These are phyloP conservation scores for Cardinalis cardinalis DNA, from an alignment of 2,113 vertebrate genomes.

Conservation along the genomic window DNA sequence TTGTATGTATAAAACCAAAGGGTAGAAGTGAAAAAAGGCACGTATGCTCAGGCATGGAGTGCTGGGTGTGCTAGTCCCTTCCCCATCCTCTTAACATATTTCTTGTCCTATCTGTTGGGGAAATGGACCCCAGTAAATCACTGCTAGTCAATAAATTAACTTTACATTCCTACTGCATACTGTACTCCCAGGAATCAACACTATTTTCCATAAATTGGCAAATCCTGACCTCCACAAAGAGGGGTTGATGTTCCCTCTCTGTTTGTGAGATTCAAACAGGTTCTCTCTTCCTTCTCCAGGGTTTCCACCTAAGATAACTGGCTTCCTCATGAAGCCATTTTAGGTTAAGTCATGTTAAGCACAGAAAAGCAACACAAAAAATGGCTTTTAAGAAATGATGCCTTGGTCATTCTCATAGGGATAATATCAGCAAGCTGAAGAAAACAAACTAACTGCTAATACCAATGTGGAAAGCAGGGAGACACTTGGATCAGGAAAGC, in stretches of 20 bases:
- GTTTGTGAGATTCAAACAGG: background rate
- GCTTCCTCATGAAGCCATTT: background rate
- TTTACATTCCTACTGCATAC: accelerated
- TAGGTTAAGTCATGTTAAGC: background rate
- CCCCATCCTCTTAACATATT: background rate
- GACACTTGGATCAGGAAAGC: background rate
- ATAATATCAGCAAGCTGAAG: background rate
- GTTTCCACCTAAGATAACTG: background rate
- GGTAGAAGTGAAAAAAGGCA: background rate
- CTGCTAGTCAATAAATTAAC: background rate
- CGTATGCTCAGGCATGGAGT: background rate
- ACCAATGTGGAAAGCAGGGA: background rate
- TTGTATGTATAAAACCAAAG: background rate
- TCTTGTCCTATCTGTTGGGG: background rate
- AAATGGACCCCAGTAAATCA: background rate
- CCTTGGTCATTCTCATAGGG: background rate
- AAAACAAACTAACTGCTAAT: background rate
- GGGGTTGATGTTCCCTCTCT: background rate
- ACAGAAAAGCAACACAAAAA: background rate
- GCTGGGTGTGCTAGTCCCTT: background rate
- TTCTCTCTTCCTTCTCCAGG: background rate
- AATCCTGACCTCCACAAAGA: background rate
- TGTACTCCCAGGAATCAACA: background rate
- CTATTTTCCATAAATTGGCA: background rate
- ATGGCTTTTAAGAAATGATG: background rate